Evolutionary conservation across 2,113 vertebrate species (phyloP).

Genomic region (Ceratotherium simum): DNA sequence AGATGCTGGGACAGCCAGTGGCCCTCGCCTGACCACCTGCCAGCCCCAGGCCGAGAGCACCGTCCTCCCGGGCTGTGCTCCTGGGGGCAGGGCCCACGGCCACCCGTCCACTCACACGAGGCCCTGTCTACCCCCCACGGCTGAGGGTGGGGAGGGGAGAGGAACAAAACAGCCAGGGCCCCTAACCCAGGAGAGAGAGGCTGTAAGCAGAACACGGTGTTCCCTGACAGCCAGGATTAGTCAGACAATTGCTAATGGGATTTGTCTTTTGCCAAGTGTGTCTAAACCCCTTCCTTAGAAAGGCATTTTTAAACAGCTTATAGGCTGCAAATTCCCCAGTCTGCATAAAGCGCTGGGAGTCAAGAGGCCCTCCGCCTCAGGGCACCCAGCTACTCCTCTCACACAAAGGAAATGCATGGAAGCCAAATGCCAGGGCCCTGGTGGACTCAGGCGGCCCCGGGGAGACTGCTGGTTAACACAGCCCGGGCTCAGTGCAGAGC

Average conservation of each 20-base stretch:
- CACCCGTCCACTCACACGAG: not conserved
- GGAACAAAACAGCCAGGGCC: not conserved
- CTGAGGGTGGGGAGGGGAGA: not conserved
- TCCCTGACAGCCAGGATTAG: slow-evolving; percentile 25
- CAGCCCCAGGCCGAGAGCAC: not conserved
- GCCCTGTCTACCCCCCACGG: no score
- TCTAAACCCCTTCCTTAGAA: slow-evolving; percentile 56
- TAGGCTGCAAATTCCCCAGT: not conserved
- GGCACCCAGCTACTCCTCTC: not conserved
- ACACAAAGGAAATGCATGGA: not conserved
- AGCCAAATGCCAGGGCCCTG: not conserved
- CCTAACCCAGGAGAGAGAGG: not conserved
- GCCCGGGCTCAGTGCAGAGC: not conserved
- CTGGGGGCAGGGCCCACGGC: not conserved
- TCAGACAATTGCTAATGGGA: slow-evolving; percentile 63
- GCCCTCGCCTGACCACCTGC: not conserved
- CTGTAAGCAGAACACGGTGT: slow-evolving; percentile 4
- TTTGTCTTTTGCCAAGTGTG: slow-evolving; percentile 61
- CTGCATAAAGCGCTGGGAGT: not conserved
- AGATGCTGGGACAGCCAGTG: not conserved
- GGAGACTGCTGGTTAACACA: not conserved
- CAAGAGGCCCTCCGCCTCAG: not conserved
- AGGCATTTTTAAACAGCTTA: slow-evolving; percentile 62
- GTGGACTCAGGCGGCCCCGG: not conserved
- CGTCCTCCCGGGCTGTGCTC: not conserved